phyloP scores from a whole-genome alignment of 2,888 invertebrate species.

The Penaeus monodon region DNA sequence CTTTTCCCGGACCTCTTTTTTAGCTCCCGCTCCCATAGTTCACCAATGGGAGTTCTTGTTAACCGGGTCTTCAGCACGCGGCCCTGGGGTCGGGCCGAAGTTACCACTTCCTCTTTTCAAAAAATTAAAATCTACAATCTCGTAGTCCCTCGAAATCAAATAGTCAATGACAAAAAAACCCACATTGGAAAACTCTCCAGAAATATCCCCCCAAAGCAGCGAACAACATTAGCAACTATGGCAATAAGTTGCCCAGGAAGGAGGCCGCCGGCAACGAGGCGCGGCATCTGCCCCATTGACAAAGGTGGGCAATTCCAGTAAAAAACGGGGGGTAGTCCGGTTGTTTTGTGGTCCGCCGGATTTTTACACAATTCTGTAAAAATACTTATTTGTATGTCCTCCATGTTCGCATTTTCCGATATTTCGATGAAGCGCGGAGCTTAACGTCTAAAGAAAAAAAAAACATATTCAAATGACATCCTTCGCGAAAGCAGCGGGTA shows the following conservation, averaged over 20 bases:
- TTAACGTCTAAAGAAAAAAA: background rate
- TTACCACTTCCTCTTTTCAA: background rate
- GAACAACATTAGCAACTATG: background rate
- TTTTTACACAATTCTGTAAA: slow-evolving; percentile 34
- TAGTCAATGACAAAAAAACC: no score
- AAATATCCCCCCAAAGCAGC: background rate
- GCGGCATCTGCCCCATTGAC: slow-evolving; percentile 53
- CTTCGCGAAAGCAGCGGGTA: background rate
- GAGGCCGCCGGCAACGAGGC: background rate
- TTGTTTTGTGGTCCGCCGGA: background rate
- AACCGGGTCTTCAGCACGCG: slow-evolving; percentile 48
- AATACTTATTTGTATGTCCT: background rate
- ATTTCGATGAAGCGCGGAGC: background rate
- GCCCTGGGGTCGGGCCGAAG: background rate
- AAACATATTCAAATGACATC: background rate
- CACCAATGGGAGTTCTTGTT: slow-evolving; percentile 30
- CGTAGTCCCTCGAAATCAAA: no score
- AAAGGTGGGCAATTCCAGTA: slow-evolving; percentile 51
- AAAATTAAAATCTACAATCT: background rate
- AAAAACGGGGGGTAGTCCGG: slow-evolving; percentile 31
- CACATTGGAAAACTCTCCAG: no score
- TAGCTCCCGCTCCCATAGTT: slow-evolving; percentile 36
- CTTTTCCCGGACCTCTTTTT: slow-evolving; percentile 47
- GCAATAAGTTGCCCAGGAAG: no score
- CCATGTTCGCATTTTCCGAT: background rate